These are phyloP conservation scores for Apotomis betuletana DNA, from an alignment of 2,888 invertebrate genomes.

Conservation along the genomic window DNA sequence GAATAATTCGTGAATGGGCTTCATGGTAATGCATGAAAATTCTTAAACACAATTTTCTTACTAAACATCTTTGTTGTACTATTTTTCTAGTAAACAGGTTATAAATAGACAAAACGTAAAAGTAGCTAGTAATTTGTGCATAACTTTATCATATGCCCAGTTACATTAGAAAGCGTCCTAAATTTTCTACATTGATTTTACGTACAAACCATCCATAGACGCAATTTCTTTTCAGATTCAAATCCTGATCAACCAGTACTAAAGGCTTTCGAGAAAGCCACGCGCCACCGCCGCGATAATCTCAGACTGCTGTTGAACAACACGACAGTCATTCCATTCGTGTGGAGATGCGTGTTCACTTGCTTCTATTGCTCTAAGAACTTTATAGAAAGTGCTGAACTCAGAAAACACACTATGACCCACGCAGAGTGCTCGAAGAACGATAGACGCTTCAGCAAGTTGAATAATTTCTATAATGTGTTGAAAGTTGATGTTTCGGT, in stretches of 20 bases:
- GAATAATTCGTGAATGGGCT: too few relatives aligned
- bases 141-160: too few relatives aligned
- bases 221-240: constrained; percentile 42
- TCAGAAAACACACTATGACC: constrained; percentile 23
- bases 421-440: constrained; percentile 10
- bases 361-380: constrained; percentile 42
- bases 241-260: constrained; percentile 13
- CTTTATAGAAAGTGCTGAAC: constrained; percentile 23
- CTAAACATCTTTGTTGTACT: too few relatives aligned
- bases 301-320: constrained; percentile 36
- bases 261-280: constrained; percentile 17
- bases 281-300: constrained; percentile 12
- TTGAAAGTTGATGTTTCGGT: constrained; percentile 20
- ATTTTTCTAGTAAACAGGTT: too few relatives aligned
- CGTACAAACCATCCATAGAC: constrained; percentile 28
- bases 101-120: too few relatives aligned
- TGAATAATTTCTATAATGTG: constrained; percentile 3
- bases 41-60: too few relatives aligned
- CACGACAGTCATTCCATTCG: constrained; percentile 41
- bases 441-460: neutral
- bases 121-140: too few relatives aligned
- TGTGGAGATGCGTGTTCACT: constrained; percentile 34
- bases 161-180: too few relatives aligned
- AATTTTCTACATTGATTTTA: neutral
- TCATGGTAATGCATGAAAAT: too few relatives aligned